Percentiles rank a stretch among this genome's conserved stretches.
Conservation (phyloP, 2,888 invertebrate genomes). For the Caenorhabditis panamensis region DNA sequence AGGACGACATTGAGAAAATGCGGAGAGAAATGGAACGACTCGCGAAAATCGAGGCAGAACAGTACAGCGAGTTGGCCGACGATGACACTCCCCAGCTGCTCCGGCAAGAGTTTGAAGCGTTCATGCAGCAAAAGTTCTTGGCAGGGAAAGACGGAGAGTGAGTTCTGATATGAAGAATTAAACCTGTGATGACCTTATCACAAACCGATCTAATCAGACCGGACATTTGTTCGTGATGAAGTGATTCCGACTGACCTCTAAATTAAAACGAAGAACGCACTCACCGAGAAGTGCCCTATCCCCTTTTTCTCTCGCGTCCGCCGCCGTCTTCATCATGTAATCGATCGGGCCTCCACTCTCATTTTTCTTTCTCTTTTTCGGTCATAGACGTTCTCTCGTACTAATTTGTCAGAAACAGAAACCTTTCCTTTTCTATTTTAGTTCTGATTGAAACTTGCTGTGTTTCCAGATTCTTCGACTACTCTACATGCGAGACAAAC, state of each 20-base stretch:
- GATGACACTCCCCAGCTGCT: constrained; percentile 68
- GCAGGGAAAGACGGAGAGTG: constrained; percentile 70
- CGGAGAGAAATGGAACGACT: constrained; percentile 62
- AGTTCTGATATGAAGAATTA: not conserved
- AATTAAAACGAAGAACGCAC: not conserved
- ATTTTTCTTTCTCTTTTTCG: not conserved
- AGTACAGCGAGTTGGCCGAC: constrained; percentile 59
- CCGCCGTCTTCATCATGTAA: constrained; percentile 4
- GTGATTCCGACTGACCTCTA: not conserved
- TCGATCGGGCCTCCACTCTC: constrained; percentile 17
- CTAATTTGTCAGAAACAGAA: not conserved
- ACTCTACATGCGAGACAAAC: constrained; percentile 55
- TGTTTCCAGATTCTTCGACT: constrained; percentile 74
- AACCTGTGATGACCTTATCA: not conserved
- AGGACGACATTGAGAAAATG: constrained; percentile 60
- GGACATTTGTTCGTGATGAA: not conserved
- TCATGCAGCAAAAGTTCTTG: constrained; percentile 76
- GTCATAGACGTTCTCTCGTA: not conserved
- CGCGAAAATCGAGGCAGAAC: constrained; percentile 59
- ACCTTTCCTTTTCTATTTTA: not conserved
- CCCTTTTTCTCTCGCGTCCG: not conserved
- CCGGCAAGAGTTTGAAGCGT: constrained; percentile 71
- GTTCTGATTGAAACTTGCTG: not conserved
- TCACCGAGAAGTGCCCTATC: not conserved
- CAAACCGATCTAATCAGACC: not conserved